Conservation (phyloP, 2,888 invertebrate genomes). For the Euzophera pinguis region DNA sequence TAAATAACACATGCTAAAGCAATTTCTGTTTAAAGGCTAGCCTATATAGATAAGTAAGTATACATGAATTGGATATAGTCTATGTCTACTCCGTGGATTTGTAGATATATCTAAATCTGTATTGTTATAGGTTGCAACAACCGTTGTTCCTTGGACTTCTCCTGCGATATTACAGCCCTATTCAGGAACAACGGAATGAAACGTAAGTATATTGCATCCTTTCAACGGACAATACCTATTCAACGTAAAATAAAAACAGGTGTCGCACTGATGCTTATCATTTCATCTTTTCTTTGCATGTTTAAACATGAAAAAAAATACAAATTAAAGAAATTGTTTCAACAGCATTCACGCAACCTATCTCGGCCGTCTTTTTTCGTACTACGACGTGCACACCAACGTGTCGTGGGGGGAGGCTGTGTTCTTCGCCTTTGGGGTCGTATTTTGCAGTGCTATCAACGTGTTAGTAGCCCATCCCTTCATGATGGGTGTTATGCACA, state of each 20-base stretch:
- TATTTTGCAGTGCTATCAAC: conserved; percentile 81
- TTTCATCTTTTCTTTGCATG: no score
- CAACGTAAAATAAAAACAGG: no score
- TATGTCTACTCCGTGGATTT: no score
- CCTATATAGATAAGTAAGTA: no score
- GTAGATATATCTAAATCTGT: no score
- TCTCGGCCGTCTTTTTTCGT: conserved; percentile 80
- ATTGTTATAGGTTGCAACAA: conserved; percentile 81
- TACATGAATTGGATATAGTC: no score
- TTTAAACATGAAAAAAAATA: no score
- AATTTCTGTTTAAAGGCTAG: no score
- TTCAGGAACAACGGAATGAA: conserved; percentile 41
- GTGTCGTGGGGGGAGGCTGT: conserved; percentile 82
- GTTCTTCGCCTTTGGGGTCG: conserved; percentile 83
- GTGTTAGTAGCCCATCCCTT: conserved; percentile 85
- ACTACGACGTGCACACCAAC: conserved; percentile 74
- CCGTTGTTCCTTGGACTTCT: conserved; percentile 82
- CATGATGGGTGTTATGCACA: conserved; percentile 85
- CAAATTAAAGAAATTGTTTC: conserved; percentile 6
- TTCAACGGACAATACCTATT: no score
- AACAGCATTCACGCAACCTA: conserved; percentile 78
- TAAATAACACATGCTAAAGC: no score
- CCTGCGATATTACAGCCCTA: conserved; percentile 77
- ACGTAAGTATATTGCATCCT: conserved; percentile 47
- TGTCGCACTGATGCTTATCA: no score